phyloP scores from a whole-genome alignment of 2,888 invertebrate genomes.

The Eupeodes luniger region DNA sequence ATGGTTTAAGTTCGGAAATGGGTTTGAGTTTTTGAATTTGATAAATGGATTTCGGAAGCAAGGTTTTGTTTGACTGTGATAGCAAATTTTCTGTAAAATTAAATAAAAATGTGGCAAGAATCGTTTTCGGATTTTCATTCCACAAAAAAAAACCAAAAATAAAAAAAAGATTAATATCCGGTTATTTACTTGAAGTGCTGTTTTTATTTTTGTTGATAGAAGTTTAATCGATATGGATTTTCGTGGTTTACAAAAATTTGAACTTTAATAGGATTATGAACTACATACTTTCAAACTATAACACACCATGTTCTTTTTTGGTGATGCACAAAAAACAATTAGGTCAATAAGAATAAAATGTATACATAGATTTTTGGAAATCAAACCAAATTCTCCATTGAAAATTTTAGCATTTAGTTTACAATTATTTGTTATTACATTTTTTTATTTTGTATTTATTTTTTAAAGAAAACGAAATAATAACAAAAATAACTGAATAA shows the following conservation, averaged over 20 bases:
- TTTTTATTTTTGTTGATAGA: neutral
- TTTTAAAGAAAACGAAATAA: no score
- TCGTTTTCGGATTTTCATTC: neutral
- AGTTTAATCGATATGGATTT: constrained; percentile 2
- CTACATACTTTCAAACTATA: no score
- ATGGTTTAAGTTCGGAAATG: neutral
- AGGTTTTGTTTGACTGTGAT: constrained; percentile 40
- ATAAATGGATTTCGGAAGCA: constrained; percentile 31
- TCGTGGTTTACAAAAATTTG: neutral
- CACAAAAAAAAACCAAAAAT: neutral
- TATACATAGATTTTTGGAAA: no score
- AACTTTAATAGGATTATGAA: no score
- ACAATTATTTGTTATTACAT: no score
- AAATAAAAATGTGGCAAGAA: neutral
- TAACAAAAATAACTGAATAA: no score
- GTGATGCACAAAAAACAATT: no score
- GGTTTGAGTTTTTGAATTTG: constrained; percentile 12
- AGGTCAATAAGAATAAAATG: no score
- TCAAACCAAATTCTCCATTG: no score
- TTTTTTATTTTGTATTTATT: no score
- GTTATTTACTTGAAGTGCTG: neutral
- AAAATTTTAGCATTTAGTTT: no score
- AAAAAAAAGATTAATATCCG: constrained; percentile 8
- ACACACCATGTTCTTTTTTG: no score
- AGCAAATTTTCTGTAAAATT: constrained; percentile 20